Base-by-base conservation (phyloP, 1,140 invertebrate genomes). In the Nephotettix cincticeps region DNA sequence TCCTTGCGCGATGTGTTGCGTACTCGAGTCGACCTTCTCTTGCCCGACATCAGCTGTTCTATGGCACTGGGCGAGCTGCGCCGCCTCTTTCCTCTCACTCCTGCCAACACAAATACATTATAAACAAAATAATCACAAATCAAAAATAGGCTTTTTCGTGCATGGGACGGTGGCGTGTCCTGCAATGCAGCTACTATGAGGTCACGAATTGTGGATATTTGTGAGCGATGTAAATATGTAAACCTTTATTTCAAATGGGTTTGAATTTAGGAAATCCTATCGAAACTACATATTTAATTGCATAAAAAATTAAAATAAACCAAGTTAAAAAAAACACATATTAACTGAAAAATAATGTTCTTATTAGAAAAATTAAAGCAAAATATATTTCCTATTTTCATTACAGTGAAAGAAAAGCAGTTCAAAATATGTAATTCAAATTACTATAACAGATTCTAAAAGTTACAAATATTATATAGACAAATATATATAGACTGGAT, bases 41-140 rank as follows among this genome's bases (percentile, higher is more conserved):
- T 91, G 70, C 85, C 90, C 73, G 89, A 89, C 87, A 89, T 90
- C 73, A 89, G 87, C 73, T 91, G 86, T 11, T 91, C 79, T 70
- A 89, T 86, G 29, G 29, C 36, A 28, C 85, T 88, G 0, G 91
- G 77, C 17, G 88, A 87, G 78, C 89, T 91, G 11, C 86, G 83
- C 80, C 89, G 82, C 80, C 89, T 81, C 72, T 89, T 84, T 19
- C 84, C 86, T 75, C 76, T 71, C 84, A 67, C 30, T 54, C 23
- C 68, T 25, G 47, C 36, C 13, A 28, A 32, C 14, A 67, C 3
- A 67, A 67, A n/a, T n/a, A n/a, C n/a, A n/a, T n/a, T n/a, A 19
- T 21, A 65, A 27, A n/a, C 64, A 30, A n/a, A 66, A 58, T 19
- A 1, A n/a, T 45, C 9, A 11, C 9, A 43, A n/a, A n/a, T 43